Evolutionary conservation across 2,888 invertebrate species (phyloP).

Genomic region (Leptopilina drosophilae): DNA sequence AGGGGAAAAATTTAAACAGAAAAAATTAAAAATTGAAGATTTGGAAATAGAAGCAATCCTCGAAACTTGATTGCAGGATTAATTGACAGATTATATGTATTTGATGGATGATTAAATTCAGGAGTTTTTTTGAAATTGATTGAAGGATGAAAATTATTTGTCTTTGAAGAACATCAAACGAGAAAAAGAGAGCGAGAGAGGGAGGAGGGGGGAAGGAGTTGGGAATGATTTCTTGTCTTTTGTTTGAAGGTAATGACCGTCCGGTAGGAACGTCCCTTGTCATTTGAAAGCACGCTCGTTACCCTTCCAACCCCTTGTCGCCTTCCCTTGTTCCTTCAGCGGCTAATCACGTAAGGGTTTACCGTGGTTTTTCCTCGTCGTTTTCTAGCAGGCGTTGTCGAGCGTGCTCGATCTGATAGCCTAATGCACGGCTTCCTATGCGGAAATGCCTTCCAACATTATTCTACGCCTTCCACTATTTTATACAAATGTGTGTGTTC

Average conservation of each 20-base stretch:
- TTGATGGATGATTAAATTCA: not conserved
- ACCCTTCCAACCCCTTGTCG: constrained; percentile 58
- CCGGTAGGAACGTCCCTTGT: constrained; percentile 46
- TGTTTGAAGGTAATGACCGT: constrained; percentile 32
- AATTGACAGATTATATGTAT: too few species aligned
- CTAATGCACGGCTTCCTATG: constrained; percentile 77
- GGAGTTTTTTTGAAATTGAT: not conserved
- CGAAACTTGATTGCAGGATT: too few species aligned
- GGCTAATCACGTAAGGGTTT: constrained; percentile 58
- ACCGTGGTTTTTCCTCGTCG: constrained; percentile 53
- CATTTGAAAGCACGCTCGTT: constrained; percentile 53
- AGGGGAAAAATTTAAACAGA: too few species aligned
- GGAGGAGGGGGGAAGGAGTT: not conserved
- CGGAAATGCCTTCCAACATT: constrained; percentile 75
- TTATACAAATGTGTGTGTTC: too few species aligned
- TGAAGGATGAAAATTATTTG: not conserved
- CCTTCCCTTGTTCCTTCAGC: constrained; percentile 62
- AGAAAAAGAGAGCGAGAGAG: too few species aligned
- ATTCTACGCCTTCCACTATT: constrained; percentile 66
- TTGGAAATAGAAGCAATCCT: too few species aligned
- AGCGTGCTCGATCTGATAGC: constrained; percentile 77
- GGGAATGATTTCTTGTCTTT: constrained; percentile 36
- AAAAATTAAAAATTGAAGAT: too few species aligned
- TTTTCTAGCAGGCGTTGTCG: constrained; percentile 59
- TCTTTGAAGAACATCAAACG: constrained; percentile 10